phyloP scores from a whole-genome alignment of 2,113 vertebrate species.

The Paralichthys olivaceus region DNA sequence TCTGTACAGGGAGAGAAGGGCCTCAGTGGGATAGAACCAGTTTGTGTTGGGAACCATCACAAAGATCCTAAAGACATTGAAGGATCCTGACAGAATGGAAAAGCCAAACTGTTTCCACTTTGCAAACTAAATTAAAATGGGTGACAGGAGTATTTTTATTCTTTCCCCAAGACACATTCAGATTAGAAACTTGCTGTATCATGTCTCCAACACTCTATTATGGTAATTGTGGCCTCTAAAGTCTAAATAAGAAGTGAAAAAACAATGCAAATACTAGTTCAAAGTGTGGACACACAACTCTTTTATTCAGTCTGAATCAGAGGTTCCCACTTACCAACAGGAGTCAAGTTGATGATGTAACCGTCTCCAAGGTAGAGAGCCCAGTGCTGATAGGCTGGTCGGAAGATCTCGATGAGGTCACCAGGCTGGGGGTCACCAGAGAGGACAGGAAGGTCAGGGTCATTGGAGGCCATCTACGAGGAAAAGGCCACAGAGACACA shows the following conservation, averaged over 20 bases:
- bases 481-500: conserved; percentile 7
- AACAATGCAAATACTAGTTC: not conserved
- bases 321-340: conserved; percentile 85
- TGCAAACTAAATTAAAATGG: not conserved
- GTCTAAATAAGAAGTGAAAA: not conserved
- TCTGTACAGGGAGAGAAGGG: conserved; percentile 73
- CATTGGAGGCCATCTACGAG: conserved; percentile 85
- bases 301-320: not conserved
- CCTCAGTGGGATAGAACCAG: not conserved
- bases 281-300: not conserved
- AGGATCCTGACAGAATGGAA: not conserved
- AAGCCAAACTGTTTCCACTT: too few relatives aligned
- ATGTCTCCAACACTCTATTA: not conserved
- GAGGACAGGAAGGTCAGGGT: conserved; percentile 71
- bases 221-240: not conserved
- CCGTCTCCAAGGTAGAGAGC: conserved; percentile 93
- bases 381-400: conserved; percentile 92
- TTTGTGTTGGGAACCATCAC: not conserved
- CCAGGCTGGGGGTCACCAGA: conserved; percentile 85
- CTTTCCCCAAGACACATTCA: too few relatives aligned
- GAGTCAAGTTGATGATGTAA: conserved; percentile 91
- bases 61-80: too few relatives aligned
- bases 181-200: not conserved
- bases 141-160: too few relatives aligned
- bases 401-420: conserved; percentile 94